Evolutionary conservation across 2,113 vertebrate genomes (phyloP).

Genomic region (Pterophyllum scalare): DNA sequence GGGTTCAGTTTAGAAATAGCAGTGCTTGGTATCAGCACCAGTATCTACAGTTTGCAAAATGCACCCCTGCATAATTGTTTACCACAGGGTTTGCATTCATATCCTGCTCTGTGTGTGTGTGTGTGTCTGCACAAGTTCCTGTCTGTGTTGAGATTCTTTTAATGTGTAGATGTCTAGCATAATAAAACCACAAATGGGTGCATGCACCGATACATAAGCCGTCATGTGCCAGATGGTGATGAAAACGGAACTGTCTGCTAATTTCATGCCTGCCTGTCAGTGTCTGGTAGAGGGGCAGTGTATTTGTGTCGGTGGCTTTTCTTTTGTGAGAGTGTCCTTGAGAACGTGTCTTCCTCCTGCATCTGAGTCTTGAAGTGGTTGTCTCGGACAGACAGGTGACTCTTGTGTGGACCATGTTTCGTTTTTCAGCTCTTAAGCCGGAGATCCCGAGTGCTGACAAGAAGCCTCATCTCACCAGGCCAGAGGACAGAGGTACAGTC

Average conservation of each 20-base stretch:
- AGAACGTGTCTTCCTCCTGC: not conserved
- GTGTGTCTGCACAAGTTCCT: slow-evolving; percentile 10
- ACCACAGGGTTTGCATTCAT: slow-evolving; percentile 44
- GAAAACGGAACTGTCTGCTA: not conserved
- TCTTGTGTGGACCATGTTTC: slow-evolving; percentile 59
- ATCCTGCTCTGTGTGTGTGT: not conserved
- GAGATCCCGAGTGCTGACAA: slow-evolving; percentile 85
- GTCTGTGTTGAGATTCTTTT: not conserved
- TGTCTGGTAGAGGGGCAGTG: not conserved
- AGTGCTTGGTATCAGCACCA: not conserved
- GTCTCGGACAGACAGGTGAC: not conserved
- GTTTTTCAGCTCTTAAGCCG: slow-evolving; percentile 85
- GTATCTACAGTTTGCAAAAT: slow-evolving; percentile 34
- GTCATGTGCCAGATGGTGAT: not conserved
- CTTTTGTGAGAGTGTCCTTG: not conserved
- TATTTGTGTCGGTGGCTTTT: not conserved
- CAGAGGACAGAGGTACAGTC: slow-evolving; percentile 88
- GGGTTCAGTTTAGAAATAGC: not conserved
- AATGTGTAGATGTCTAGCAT: not conserved
- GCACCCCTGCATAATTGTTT: slow-evolving; percentile 7
- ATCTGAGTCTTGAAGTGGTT: not conserved
- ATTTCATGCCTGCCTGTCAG: not conserved
- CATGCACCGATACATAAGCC: not conserved
- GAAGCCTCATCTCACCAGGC: slow-evolving; percentile 78
- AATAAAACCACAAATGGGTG: not conserved